Conservation (phyloP, 2,113 vertebrate species). For the Ceyx cyanopectus region DNA sequence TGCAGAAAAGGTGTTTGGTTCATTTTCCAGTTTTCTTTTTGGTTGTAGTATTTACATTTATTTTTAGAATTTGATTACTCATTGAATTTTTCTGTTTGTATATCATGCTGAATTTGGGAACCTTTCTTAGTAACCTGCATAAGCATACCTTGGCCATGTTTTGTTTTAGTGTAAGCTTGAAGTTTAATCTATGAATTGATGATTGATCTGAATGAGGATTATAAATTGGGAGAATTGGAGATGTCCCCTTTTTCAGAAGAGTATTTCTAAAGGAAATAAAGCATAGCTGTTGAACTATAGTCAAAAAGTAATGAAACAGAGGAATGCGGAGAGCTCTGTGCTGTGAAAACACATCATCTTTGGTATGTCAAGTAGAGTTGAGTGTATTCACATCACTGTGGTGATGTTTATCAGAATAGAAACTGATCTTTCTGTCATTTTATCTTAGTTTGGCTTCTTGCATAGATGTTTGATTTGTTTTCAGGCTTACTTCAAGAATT, state of each 20-base stretch:
- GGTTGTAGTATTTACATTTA: background rate
- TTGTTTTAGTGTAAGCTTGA: background rate
- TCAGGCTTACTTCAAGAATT: slow-evolving; percentile 86
- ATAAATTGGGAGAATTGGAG: background rate
- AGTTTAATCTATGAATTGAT: background rate
- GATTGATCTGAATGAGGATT: background rate
- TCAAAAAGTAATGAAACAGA: background rate
- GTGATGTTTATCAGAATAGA: background rate
- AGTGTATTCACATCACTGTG: background rate
- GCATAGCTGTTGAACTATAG: background rate
- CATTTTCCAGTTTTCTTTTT: background rate
- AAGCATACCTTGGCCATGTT: background rate
- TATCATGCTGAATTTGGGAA: background rate
- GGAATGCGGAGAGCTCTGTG: background rate
- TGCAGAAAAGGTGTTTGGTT: background rate
- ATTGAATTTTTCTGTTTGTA: background rate
- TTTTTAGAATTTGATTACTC: background rate
- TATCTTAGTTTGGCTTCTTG: background rate
- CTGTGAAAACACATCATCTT: background rate
- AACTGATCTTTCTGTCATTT: background rate
- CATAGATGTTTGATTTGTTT: background rate
- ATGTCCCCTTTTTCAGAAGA: background rate
- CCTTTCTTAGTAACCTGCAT: background rate
- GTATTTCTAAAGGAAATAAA: background rate
- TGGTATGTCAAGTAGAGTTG: background rate